phyloP scores from a whole-genome alignment of 2,888 invertebrate genomes.

The Spodoptera picta region DNA sequence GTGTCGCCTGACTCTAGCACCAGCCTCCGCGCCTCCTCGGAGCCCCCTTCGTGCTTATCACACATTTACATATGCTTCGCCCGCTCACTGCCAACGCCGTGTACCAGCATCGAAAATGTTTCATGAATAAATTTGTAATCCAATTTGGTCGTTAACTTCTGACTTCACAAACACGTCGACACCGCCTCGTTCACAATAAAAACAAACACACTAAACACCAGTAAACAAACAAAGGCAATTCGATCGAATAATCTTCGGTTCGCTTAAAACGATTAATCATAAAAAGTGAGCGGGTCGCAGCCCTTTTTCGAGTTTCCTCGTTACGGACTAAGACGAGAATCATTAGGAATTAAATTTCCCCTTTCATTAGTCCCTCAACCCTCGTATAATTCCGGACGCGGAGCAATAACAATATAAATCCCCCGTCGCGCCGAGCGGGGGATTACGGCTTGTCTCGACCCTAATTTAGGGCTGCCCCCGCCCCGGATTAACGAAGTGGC shows the following conservation, averaged over 20 bases:
- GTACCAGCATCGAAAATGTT: slow-evolving; percentile 86
- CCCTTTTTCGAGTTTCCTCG: slow-evolving; percentile 88
- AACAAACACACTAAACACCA: slow-evolving; percentile 71
- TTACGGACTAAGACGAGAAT: slow-evolving; percentile 89
- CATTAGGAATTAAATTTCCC: slow-evolving; percentile 89
- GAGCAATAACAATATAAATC: slow-evolving; percentile 89
- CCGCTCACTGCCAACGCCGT: slow-evolving; percentile 72
- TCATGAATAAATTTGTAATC: slow-evolving; percentile 88
- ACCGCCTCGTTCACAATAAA: slow-evolving; percentile 69
- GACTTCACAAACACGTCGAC: slow-evolving; percentile 74
- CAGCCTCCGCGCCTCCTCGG: slow-evolving; percentile 71
- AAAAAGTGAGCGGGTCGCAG: slow-evolving; percentile 84
- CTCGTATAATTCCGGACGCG: slow-evolving; percentile 89
- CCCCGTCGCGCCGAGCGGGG: slow-evolving; percentile 89
- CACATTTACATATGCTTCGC: slow-evolving; percentile 86
- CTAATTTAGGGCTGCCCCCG: slow-evolving; percentile 89
- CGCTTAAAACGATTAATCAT: slow-evolving; percentile 82
- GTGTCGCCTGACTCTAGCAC: slow-evolving; percentile 29
- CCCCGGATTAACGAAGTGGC: slow-evolving; percentile 89
- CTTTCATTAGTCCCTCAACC: slow-evolving; percentile 89
- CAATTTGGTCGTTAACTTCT: slow-evolving; percentile 84
- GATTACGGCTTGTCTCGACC: slow-evolving; percentile 89
- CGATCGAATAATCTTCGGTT: slow-evolving; percentile 80
- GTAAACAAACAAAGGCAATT: slow-evolving; percentile 71
- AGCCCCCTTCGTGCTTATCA: slow-evolving; percentile 82